Conservation (phyloP, 2,888 invertebrate genomes). For the Pristionchus mayeri region DNA sequence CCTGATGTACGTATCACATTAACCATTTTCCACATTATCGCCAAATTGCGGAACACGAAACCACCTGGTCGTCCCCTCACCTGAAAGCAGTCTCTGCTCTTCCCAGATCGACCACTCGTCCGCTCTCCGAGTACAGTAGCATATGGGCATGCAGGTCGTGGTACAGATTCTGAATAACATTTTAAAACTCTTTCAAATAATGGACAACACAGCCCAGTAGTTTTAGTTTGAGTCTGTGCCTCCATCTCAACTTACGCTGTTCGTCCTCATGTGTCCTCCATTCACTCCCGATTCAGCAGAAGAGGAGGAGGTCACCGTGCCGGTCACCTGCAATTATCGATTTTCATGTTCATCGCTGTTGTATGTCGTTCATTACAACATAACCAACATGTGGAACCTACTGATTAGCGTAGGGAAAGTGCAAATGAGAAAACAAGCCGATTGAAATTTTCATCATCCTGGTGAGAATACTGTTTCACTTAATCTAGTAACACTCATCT, state of each 20-base stretch:
- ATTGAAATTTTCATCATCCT: too few species aligned
- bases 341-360: too few species aligned
- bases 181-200: background rate
- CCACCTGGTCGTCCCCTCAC: background rate
- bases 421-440: too few species aligned
- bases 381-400: too few species aligned
- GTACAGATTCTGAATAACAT: constrained; percentile 77
- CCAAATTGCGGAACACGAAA: background rate
- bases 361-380: too few species aligned
- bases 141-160: constrained; percentile 89
- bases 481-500: too few species aligned
- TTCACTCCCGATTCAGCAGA: constrained; percentile 33
- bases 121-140: constrained; percentile 83
- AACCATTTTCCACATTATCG: background rate
- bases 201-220: too few species aligned
- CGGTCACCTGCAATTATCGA: constrained; percentile 15
- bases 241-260: background rate
- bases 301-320: constrained; percentile 24
- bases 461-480: too few species aligned
- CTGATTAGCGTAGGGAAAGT: too few species aligned
- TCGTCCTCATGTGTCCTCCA: constrained; percentile 15
- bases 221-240: too few species aligned
- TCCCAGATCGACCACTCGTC: constrained; percentile 65
- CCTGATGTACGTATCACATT: too few species aligned
- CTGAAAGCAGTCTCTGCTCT: constrained; percentile 71